Percentiles rank a stretch among this genome's conserved stretches.
These are phyloP conservation scores for Meganola albula DNA, from an alignment of 2,888 invertebrate genomes.

Conservation along the genomic window DNA sequence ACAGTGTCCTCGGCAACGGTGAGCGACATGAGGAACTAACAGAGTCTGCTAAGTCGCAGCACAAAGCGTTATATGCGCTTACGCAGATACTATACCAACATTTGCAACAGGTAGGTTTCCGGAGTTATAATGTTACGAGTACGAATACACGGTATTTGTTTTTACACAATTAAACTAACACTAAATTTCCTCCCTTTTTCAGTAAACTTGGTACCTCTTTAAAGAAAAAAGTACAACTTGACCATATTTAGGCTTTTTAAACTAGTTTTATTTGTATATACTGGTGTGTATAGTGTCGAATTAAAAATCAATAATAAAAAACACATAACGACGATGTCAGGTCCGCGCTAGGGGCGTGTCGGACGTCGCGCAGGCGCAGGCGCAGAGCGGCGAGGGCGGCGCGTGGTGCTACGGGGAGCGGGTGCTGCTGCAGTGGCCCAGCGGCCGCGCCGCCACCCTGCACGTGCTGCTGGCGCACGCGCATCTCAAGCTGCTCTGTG, in stretches of 20 bases:
- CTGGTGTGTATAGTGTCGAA: too few relatives aligned
- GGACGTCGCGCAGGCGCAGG: constrained; percentile 70
- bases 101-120: constrained; percentile 81
- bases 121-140: too few relatives aligned
- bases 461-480: constrained; percentile 82
- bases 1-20: constrained; percentile 84
- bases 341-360: background rate
- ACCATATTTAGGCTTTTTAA: too few relatives aligned
- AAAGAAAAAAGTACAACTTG: too few relatives aligned
- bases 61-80: constrained; percentile 83
- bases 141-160: too few relatives aligned
- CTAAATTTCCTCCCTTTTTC: too few relatives aligned
- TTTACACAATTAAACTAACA: too few relatives aligned
- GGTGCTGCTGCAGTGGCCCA: constrained; percentile 86
- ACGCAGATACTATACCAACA: constrained; percentile 83
- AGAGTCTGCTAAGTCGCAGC: constrained; percentile 48
- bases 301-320: too few relatives aligned
- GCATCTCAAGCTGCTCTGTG: constrained; percentile 62
- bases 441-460: constrained; percentile 83
- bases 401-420: constrained; percentile 78
- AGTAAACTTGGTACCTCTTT: too few relatives aligned
- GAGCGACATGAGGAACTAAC: constrained; percentile 46
- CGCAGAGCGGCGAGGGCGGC: background rate
- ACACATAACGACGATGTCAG: too few relatives aligned
- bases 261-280: too few relatives aligned